Base-by-base conservation (phyloP, 1,140 invertebrate genomes). In the Sitodiplosis mosellana region DNA sequence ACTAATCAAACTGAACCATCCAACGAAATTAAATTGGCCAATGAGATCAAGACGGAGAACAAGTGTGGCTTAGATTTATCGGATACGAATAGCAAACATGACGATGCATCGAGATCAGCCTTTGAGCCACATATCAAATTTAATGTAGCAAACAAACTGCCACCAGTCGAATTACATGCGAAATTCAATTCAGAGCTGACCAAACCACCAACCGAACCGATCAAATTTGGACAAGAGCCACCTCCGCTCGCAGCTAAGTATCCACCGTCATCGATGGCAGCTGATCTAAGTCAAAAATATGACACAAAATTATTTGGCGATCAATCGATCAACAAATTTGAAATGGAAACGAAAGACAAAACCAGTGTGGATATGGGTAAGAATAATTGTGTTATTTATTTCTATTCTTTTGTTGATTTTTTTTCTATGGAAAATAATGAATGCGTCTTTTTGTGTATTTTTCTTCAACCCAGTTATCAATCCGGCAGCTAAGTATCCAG, bases 251-350 rank as follows among this genome's bases (percentile, higher is more conserved):
- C 59, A 6, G 51, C 63, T 17, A 64, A 64, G 42, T 64, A 64
- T 46, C 59, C 59, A 2, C 56, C 56, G 19, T 54, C 55, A 8
- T 54, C 55, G 19, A 54, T 58, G 6, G 6, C 21, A 2, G 55
- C 55, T 12, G 55, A 43, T 27, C 10, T n/a, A 4, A 21, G 51
- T n/a, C 57, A 55, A 38, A 64, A 64, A 42, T 64, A 59, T 51
- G 61, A 64, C 44, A 61, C 63, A 53, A 63, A 63, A 52, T 62
- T 60, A 21, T 58, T 56, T 53, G 55, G 63, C 42, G 61, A 64
- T 38, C 60, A 61, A 40, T 54, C 56, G 42, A 54, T 53, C 33
- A 63, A 63, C 45, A 49, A 59, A 60, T 11, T 53, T 61, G 0
- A 64, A 64, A 46, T 57, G 60, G 41, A 21, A 43, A 18, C 12